Percentiles rank a stretch among this genome's conserved stretches.
phyloP scores from a whole-genome alignment of 2,888 invertebrate genomes.

The Pediacus dermestoides region DNA sequence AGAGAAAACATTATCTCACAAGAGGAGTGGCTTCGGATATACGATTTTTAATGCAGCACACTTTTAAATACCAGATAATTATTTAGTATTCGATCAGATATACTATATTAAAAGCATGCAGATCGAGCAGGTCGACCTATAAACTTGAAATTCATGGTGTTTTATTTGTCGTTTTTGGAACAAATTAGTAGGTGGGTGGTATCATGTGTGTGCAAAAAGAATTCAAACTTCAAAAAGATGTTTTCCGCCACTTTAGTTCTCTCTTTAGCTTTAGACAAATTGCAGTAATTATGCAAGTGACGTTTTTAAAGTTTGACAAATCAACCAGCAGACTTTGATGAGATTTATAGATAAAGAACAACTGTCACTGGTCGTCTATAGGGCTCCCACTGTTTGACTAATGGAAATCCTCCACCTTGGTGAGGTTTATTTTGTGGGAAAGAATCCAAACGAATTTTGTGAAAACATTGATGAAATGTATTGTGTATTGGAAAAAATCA shows the following conservation, averaged over 20 bases:
- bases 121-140: no score
- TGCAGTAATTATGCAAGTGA: constrained; percentile 32
- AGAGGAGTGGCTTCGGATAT: constrained; percentile 46
- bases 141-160: no score
- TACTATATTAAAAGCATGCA: constrained; percentile 14
- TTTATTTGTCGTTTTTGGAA: no score
- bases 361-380: constrained; percentile 33
- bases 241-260: no score
- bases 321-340: constrained; percentile 26
- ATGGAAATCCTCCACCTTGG: constrained; percentile 23
- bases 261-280: constrained; percentile 33
- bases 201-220: no score
- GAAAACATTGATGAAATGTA: no score
- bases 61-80: constrained; percentile 41
- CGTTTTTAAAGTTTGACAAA: constrained; percentile 37
- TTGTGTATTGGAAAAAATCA: no score
- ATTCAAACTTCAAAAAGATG: no score
- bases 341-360: constrained; percentile 31
- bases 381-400: constrained; percentile 36
- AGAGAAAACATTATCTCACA: constrained; percentile 51
- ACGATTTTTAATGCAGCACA: constrained; percentile 43
- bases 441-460: neutral
- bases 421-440: neutral
- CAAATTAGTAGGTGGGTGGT: no score
- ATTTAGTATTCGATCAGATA: constrained; percentile 35